Conservation (phyloP, 2,888 invertebrate species). For the Agrilus biguttatus region DNA sequence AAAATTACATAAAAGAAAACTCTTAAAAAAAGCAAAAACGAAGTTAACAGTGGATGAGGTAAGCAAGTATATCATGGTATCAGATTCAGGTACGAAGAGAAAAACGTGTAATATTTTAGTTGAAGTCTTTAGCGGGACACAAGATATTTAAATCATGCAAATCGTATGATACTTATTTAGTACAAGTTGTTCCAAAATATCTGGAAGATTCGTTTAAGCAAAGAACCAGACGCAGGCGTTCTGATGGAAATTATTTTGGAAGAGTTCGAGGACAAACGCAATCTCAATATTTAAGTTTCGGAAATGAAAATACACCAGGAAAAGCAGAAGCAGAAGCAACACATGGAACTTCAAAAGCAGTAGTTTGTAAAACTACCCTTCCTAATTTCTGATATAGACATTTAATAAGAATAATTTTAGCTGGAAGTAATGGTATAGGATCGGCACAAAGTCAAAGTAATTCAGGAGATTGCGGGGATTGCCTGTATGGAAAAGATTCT, state of each 20-base stretch:
- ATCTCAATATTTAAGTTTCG: slow-evolving; percentile 66
- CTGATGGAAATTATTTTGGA: slow-evolving; percentile 24
- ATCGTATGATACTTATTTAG: slow-evolving; percentile 28
- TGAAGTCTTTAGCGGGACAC: slow-evolving; percentile 31
- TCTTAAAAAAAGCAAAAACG: too few relatives aligned
- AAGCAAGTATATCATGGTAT: too few relatives aligned
- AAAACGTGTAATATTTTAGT: slow-evolving; percentile 21
- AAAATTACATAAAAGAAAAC: too few relatives aligned
- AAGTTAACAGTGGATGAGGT: too few relatives aligned
- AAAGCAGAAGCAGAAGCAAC: slow-evolving; percentile 72
- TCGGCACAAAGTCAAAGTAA: slow-evolving; percentile 78
- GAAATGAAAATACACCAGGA: slow-evolving; percentile 40
- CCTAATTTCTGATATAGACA: neutral
- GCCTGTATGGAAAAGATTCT: slow-evolving; percentile 17
- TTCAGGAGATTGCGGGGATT: slow-evolving; percentile 55
- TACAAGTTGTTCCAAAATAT: slow-evolving; percentile 21
- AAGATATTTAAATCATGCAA: slow-evolving; percentile 33
- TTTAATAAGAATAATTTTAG: slow-evolving; percentile 31
- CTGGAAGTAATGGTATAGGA: slow-evolving; percentile 71
- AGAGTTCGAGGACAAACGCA: slow-evolving; percentile 65
- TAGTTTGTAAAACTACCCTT: slow-evolving; percentile 48
- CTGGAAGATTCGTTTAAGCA: slow-evolving; percentile 1
- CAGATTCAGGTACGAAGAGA: too few relatives aligned
- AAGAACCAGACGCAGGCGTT: slow-evolving; percentile 13
- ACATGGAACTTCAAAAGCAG: slow-evolving; percentile 52